Evolutionary conservation across 1,140 invertebrate species (phyloP), one percentile per base, ranked within the genome.

Genomic region (Epicauta chinensis): DNA sequence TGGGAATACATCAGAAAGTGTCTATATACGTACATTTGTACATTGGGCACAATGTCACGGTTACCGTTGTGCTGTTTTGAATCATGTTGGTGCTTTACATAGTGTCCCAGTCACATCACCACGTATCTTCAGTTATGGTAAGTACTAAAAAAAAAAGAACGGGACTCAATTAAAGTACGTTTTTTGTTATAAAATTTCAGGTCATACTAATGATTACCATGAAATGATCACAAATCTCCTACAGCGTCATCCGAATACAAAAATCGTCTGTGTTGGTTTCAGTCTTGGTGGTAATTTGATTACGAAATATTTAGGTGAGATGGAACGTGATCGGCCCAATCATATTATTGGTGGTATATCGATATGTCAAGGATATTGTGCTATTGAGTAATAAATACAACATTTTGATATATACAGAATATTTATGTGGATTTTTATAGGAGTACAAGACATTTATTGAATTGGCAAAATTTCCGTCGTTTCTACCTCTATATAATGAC

Each of bases 401-500:
- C 29, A 30, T 5, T 4, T 30, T 30, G 29, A 5, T 30, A 30
- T 5, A 30, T 30, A 30, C 29, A n/a, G n/a, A n/a, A n/a, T n/a
- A n/a, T n/a, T n/a, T n/a, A n/a, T 45, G 23, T 23, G 4, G 12
- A 34, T 34, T 53, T 45, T 61, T 64, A 42, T 68, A 92, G 89
- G 58, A 84, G 84, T 16, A 83, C 86, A 57, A 83, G 89, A 43
- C 82, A 81, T 63, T 71, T 93, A 41, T 70, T 91, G 11, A 83
- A 90, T 61, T 94, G 90, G 90, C 82, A 89, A 62, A 89, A 91
- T 63, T 87, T 93, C 66, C 77, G 90, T 3, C 81, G 90, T 1
- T 82, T 90, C 58, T 96, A 96, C 67, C 73, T 93, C n/a, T 93
- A 91, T 65, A 81, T 90, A 31, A 93, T 96, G 86, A 93, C 91